A percentile compares a stretch with the other conserved stretches of the same genome.
Conservation (phyloP, 1,140 invertebrate species). For the Cydia strobilella region DNA sequence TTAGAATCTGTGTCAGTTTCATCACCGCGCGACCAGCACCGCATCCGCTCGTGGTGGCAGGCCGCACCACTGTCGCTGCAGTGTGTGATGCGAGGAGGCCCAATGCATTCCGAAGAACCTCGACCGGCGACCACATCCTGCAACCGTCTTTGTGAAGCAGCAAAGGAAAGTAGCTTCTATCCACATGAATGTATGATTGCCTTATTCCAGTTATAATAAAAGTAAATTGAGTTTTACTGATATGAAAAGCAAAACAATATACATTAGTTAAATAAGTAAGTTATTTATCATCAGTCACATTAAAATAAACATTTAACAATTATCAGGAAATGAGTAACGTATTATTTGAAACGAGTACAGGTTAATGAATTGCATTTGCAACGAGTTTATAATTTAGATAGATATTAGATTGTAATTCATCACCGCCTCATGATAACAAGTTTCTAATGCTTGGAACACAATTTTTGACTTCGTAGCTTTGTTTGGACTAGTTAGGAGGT, state of each 20-base stretch:
- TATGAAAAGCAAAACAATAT: neutral
- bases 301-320: neutral
- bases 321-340: neutral
- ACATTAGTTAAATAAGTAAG: neutral
- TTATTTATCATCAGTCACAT: no score
- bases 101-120: slow-evolving; percentile 10
- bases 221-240: no score
- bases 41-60: slow-evolving; percentile 29
- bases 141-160: slow-evolving; percentile 2
- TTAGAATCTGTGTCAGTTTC: slow-evolving; percentile 79
- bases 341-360: neutral
- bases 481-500: no score
- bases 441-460: no score
- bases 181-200: neutral
- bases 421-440: no score
- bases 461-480: no score
- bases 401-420: no score
- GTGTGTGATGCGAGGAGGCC: slow-evolving; percentile 45
- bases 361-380: no score
- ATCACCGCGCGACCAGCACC: slow-evolving; percentile 70
- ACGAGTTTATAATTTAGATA: no score
- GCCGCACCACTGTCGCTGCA: slow-evolving; percentile 44
- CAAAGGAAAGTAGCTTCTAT: neutral
- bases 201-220: no score
- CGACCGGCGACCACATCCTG: slow-evolving; percentile 19